Percentiles rank a stretch among this genome's conserved stretches.
These are phyloP conservation scores for Aphidius gifuensis DNA, from an alignment of 1,140 invertebrate species.

Conservation along the genomic window DNA sequence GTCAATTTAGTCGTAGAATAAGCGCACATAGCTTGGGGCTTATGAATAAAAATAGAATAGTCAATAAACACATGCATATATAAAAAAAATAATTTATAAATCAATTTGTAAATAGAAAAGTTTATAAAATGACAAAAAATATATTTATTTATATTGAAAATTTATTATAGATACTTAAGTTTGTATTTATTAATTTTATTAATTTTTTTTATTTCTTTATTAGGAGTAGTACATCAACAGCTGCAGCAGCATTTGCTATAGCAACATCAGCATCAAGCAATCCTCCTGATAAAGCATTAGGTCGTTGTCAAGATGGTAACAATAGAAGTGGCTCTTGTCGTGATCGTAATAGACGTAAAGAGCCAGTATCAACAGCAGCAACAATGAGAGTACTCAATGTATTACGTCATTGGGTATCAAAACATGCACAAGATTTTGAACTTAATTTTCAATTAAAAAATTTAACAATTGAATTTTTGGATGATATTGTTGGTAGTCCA, in stretches of 20 bases:
- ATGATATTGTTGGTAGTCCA: conserved; percentile 82
- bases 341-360: conserved; percentile 62
- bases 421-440: conserved; percentile 81
- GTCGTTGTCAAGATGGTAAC: conserved; percentile 38
- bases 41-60: no score
- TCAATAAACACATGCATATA: no score
- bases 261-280: conserved; percentile 86
- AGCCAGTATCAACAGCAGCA: conserved; percentile 86
- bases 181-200: neutral
- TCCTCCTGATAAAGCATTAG: conserved; percentile 60
- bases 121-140: no score
- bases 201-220: conserved; percentile 12
- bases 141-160: no score
- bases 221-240: conserved; percentile 87
- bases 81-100: no score
- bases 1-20: no score
- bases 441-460: conserved; percentile 71
- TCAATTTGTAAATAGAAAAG: no score
- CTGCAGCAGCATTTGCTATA: conserved; percentile 87
- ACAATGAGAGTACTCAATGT: conserved; percentile 92
- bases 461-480: conserved; percentile 81
- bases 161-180: conserved; percentile 6
- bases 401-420: conserved; percentile 70
- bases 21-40: no score
- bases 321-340: conserved; percentile 43